Base-by-base conservation (phyloP, 2,888 invertebrate genomes). In the Lasioglossum lativentre region DNA sequence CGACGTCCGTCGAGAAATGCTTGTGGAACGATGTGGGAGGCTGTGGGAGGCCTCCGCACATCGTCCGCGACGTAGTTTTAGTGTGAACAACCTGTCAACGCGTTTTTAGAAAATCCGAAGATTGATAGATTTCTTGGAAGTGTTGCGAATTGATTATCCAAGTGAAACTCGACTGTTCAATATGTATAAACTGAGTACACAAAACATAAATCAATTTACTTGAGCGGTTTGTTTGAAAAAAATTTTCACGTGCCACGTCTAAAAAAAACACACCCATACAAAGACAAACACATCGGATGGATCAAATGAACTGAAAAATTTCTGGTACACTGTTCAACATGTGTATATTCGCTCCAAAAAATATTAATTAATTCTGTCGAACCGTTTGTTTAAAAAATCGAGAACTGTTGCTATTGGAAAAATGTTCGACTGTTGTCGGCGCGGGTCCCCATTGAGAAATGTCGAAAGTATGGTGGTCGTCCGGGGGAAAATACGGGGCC, bases 401-500 rank as follows among this genome's bases (percentile, higher is more conserved):
- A 19, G 19, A 5, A 5, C 16, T 5, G 19, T 19, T 45, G 19
- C 16, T 0, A 19, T 8, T 23, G 8, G 52, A 52, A 52, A 23
- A 52, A 52, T 23, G 47, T 47, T 23, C 1, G 0, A 47, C 19
- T 23, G 4, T 19, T 6, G n/a, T 56, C 14, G 27, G 4, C 27
- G 5, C 23, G 5, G 23, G 52, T 8, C 4, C 27, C 59, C 27
- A 59, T 59, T 59, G 59, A 59, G 27, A 27, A 59, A 59, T 5
- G 12, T 59, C 59, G 27, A 59, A 27, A 27, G 27, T 27, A 59
- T 16, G 59, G 59, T 59, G 59, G 77, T 71, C 59, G 66, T 34
- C 76, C 40, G 78, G 75, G 16, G 19, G 80, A 83, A 85, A 87
- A 85, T 79, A 79, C 88, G 77, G 5, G 34, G 63, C 77, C 66